A percentile compares a stretch with the other conserved stretches of the same genome.
Evolutionary conservation across 2,888 invertebrate species (phyloP).

Genomic region (Hipparchia sbordonii): DNA sequence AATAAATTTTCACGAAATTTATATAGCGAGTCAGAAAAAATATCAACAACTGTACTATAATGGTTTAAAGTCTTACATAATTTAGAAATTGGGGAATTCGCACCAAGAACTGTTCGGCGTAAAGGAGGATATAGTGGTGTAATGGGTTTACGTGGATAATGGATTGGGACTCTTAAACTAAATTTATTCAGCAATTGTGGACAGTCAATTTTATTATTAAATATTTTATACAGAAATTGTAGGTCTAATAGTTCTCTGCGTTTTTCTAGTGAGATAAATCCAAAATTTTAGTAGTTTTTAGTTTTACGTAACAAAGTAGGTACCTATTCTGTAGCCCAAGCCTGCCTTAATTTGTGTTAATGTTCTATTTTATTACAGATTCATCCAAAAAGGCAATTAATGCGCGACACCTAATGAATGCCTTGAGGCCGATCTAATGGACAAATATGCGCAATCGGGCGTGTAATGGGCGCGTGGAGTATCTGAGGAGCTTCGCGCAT

Average conservation of each 20-base stretch:
- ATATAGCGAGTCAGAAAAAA: too few relatives aligned
- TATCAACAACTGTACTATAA: too few relatives aligned
- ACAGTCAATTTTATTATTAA: not conserved
- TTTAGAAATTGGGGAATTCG: not conserved
- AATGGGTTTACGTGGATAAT: not conserved
- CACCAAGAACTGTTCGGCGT: not conserved
- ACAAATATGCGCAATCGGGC: constrained; percentile 41
- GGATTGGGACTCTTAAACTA: not conserved
- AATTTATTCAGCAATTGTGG: not conserved
- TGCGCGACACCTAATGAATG: constrained; percentile 38
- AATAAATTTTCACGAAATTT: too few relatives aligned
- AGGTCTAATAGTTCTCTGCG: not conserved
- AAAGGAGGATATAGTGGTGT: not conserved
- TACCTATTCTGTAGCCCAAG: not conserved
- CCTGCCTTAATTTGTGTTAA: not conserved
- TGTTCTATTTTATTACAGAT: constrained; percentile 15
- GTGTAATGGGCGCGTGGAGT: constrained; percentile 42
- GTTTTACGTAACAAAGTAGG: not conserved
- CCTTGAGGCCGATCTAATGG: constrained; percentile 39
- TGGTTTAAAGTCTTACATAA: not conserved
- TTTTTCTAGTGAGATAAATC: not conserved
- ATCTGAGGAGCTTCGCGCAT: constrained; percentile 41
- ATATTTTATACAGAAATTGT: not conserved
- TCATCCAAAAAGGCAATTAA: constrained; percentile 34
- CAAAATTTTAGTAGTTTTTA: too few relatives aligned